phyloP scores from a whole-genome alignment of 2,888 invertebrate species.

The Criorhina ranunculi region DNA sequence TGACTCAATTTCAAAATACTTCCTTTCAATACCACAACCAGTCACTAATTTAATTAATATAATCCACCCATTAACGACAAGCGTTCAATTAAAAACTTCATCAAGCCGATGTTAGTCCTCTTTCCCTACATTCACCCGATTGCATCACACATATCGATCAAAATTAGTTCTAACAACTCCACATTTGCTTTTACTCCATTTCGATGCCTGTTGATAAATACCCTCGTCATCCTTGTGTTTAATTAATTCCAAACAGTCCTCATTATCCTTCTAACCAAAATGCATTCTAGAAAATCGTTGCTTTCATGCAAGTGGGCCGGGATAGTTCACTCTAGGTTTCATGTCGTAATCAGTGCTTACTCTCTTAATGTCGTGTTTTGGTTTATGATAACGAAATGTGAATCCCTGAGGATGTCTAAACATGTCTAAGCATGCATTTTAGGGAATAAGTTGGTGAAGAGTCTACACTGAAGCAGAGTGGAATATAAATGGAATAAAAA shows the following conservation, averaged over 20 bases:
- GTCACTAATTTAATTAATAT: not conserved
- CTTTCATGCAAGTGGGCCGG: not conserved
- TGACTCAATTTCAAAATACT: not conserved
- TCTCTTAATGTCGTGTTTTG: not conserved
- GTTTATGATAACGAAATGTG: not conserved
- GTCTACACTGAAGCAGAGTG: too few relatives aligned
- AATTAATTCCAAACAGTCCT: slow-evolving; percentile 55
- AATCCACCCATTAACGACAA: not conserved
- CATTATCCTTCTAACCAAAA: slow-evolving; percentile 40
- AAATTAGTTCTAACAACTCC: slow-evolving; percentile 5
- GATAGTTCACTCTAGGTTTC: not conserved
- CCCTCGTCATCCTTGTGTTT: slow-evolving; percentile 29
- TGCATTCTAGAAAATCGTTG: slow-evolving; percentile 4
- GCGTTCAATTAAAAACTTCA: not conserved
- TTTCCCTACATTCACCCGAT: too few relatives aligned
- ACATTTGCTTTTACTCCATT: not conserved
- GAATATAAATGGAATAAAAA: too few relatives aligned
- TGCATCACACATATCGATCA: slow-evolving; percentile 19
- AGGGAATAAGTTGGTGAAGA: not conserved
- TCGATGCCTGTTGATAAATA: slow-evolving; percentile 19
- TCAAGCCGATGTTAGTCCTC: too few relatives aligned
- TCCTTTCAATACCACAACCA: not conserved
- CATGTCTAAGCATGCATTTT: not conserved
- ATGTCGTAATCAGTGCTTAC: not conserved
- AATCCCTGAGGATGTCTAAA: not conserved